Conservation (phyloP, 2,888 invertebrate species). For the Ceraclea dissimilis region DNA sequence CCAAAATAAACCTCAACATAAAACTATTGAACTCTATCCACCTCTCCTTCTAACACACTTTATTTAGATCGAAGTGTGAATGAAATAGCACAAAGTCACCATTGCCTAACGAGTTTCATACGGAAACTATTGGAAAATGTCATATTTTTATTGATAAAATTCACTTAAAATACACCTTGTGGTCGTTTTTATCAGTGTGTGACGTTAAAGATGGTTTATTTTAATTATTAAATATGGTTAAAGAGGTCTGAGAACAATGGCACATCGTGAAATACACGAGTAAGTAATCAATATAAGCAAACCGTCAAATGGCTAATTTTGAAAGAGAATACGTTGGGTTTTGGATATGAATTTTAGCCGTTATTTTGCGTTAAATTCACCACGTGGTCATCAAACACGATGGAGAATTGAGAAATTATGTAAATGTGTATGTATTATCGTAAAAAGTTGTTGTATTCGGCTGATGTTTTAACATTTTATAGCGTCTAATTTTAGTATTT, state of each 20-base stretch:
- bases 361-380: conserved; percentile 6
- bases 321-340: conserved; percentile 15
- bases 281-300: conserved; percentile 19
- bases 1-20: conserved; percentile 18
- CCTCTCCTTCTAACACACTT: conserved; percentile 8
- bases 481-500: background rate
- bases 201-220: background rate
- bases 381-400: background rate
- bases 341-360: conserved; percentile 17
- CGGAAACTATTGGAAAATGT: conserved; percentile 15
- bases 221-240: background rate
- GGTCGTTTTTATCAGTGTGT: background rate
- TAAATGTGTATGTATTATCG: no score
- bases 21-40: conserved; percentile 4
- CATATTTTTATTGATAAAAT: conserved; percentile 13
- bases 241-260: background rate
- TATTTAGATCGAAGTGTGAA: conserved; percentile 3
- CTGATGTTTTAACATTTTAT: no score
- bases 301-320: conserved; percentile 18
- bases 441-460: no score
- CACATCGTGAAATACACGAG: background rate
- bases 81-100: conserved; percentile 11
- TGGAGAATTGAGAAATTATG: no score
- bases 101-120: background rate
- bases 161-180: conserved; percentile 7